Conservation (phyloP, 2,888 invertebrate species). For the Ochropleura plecta region DNA sequence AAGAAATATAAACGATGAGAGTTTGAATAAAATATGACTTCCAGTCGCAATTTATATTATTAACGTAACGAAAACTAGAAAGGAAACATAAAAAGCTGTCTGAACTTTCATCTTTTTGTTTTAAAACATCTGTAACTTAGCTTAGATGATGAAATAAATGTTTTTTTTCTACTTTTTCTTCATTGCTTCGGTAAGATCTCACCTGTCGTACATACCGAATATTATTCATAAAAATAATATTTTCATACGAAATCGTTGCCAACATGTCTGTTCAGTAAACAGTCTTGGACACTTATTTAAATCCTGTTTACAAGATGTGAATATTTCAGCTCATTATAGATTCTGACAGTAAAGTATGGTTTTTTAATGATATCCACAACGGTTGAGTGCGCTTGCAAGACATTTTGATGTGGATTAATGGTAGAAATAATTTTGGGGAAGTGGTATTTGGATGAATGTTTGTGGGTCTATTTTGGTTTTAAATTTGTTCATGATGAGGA, state of each 20-base stretch:
- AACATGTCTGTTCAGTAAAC: conserved; percentile 54
- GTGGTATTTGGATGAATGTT: conserved; percentile 1
- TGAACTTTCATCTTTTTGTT: conserved; percentile 33
- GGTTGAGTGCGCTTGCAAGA: conserved; percentile 17
- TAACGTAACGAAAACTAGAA: conserved; percentile 5
- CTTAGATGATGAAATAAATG: conserved; percentile 7
- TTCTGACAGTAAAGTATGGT: conserved; percentile 50
- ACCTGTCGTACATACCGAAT: background rate
- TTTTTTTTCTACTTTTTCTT: background rate
- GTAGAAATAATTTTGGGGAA: conserved; percentile 31
- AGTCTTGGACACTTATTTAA: conserved; percentile 51
- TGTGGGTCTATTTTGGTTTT: conserved; percentile 13
- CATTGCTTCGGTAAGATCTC: background rate
- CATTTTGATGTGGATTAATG: conserved; percentile 48
- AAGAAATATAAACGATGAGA: background rate
- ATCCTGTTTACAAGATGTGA: conserved; percentile 57
- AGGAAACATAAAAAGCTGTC: conserved; percentile 25
- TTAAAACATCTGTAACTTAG: background rate
- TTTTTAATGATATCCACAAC: conserved; percentile 53
- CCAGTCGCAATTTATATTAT: conserved; percentile 11
- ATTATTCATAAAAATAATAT: background rate
- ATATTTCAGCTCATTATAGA: conserved; percentile 55
- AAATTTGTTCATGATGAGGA: background rate
- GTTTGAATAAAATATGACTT: conserved; percentile 30
- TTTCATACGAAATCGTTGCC: conserved; percentile 15